Evolutionary conservation across 1,140 invertebrate genomes (phyloP).

Genomic region (Lepidotrigona ventralis): DNA sequence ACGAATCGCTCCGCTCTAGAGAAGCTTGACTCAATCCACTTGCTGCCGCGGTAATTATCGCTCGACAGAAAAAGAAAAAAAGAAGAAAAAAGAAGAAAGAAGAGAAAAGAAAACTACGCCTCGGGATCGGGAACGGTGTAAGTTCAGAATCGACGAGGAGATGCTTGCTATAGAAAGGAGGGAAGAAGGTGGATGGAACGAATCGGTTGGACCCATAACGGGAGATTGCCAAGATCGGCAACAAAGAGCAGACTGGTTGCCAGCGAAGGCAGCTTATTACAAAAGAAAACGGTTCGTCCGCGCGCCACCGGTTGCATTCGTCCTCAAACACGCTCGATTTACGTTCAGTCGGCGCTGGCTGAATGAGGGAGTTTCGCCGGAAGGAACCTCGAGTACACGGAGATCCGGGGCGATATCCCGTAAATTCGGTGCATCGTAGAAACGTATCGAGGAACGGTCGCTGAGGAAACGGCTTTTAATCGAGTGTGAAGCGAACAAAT

Average conservation of each 20-base stretch:
- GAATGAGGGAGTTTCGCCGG: background rate
- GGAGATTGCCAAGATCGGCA: constrained; percentile 2
- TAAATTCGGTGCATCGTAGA: constrained; percentile 26
- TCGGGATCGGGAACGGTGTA: background rate
- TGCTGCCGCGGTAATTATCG: constrained; percentile 46
- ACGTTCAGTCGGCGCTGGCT: background rate
- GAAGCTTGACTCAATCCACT: constrained; percentile 12
- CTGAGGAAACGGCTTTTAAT: constrained; percentile 54
- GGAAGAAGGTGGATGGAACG: background rate
- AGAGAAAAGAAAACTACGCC: constrained; percentile 2
- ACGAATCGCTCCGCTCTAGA: background rate
- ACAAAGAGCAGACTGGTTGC: constrained; percentile 16
- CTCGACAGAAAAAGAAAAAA: constrained; percentile 17
- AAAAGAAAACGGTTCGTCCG: constrained; percentile 17
- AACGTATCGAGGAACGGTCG: constrained; percentile 24
- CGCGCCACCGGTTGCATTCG: constrained; percentile 38
- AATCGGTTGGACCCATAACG: background rate
- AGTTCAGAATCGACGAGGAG: background rate
- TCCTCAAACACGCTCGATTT: constrained; percentile 39
- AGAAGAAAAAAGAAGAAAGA: background rate
- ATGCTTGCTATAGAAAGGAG: background rate
- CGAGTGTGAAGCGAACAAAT: constrained; percentile 50
- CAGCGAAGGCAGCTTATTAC: constrained; percentile 31
- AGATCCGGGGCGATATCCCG: background rate
- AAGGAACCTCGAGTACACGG: background rate